These are phyloP conservation scores for Tinea semifulvella DNA, from an alignment of 2,888 invertebrate genomes.

Conservation along the genomic window DNA sequence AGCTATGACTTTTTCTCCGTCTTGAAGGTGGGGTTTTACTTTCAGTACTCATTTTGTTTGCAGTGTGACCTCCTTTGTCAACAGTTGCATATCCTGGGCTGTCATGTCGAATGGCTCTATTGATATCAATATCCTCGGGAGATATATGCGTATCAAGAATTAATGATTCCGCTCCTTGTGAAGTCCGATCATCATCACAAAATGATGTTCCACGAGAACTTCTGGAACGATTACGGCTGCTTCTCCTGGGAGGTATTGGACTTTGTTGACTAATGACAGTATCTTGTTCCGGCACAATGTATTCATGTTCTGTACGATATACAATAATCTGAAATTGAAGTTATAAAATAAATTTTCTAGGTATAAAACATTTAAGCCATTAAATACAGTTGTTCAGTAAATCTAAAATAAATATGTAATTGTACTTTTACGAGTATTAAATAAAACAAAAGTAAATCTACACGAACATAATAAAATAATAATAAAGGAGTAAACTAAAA, in stretches of 20 bases:
- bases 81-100: constrained; percentile 79
- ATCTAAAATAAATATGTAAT: no score
- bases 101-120: constrained; percentile 50
- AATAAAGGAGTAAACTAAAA: no score
- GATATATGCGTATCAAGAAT: constrained; percentile 56
- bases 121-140: constrained; percentile 38
- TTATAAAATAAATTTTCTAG: neutral
- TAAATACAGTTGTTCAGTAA: no score
- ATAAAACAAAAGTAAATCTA: no score
- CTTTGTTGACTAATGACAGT: constrained; percentile 65
- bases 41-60: constrained; percentile 64
- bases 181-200: constrained; percentile 76
- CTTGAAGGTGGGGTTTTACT: constrained; percentile 56
- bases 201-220: constrained; percentile 63
- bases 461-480: no score
- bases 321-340: constrained; percentile 65
- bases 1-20: constrained; percentile 55
- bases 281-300: constrained; percentile 67
- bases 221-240: constrained; percentile 65
- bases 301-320: constrained; percentile 73
- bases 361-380: no score
- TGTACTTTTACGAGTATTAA: no score
- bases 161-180: constrained; percentile 75
- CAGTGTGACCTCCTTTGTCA: constrained; percentile 74
- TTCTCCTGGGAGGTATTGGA: constrained; percentile 61